Conservation (phyloP, 2,888 invertebrate species). For the Pseudolycoriella hygida region DNA sequence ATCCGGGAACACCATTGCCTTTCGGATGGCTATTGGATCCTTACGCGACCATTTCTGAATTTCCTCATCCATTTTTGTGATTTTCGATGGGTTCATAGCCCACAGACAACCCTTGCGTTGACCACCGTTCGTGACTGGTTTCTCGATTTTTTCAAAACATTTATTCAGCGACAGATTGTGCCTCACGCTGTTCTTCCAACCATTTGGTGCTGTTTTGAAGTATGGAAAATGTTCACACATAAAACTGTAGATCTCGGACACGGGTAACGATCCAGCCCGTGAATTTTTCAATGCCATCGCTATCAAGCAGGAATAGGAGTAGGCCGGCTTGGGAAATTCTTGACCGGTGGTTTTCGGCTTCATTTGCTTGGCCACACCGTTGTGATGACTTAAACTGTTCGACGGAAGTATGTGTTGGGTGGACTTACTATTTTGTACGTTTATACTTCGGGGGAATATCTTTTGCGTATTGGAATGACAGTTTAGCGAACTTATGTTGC, state of each 20-base stretch:
- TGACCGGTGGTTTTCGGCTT: conserved; percentile 15
- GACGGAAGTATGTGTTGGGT: background rate
- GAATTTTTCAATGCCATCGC: conserved; percentile 97
- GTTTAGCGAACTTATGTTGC: conserved; percentile 4
- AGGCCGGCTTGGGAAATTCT: conserved; percentile 86
- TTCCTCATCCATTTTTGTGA: conserved; percentile 95
- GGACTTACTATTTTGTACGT: conserved; percentile 4
- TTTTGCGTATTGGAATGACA: conserved; percentile 8
- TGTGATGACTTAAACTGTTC: conserved; percentile 6
- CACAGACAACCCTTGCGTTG: conserved; percentile 81
- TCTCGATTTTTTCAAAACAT: conserved; percentile 96
- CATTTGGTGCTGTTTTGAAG: conserved; percentile 94
- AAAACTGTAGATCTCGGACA: conserved; percentile 96
- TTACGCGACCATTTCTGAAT: conserved; percentile 95
- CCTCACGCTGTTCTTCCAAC: conserved; percentile 97
- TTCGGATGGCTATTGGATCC: conserved; percentile 79
- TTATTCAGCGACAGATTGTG: conserved; percentile 96
- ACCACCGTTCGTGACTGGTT: conserved; percentile 72
- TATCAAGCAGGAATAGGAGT: conserved; percentile 94
- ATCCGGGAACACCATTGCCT: conserved; percentile 88
- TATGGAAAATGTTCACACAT: conserved; percentile 99
- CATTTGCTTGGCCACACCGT: conserved; percentile 6
- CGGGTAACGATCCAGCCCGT: conserved; percentile 81
- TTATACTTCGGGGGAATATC: background rate
- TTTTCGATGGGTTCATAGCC: conserved; percentile 92